Base-by-base conservation (phyloP, 1,140 invertebrate species). In the Sminthurides bifidus region DNA sequence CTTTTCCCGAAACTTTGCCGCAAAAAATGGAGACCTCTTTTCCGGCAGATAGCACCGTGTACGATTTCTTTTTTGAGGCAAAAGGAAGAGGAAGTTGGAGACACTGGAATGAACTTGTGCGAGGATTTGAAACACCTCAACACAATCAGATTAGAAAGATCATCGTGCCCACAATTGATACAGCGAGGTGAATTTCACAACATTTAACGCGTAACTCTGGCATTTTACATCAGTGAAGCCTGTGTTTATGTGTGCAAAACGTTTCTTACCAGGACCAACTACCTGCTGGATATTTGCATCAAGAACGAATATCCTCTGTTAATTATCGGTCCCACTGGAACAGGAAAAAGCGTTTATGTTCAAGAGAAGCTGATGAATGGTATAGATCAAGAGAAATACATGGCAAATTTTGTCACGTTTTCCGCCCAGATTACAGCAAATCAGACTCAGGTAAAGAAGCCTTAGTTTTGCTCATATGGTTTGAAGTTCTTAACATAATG, bases 341-440 rank as follows among this genome's bases (percentile, higher is more conserved):
- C 91, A 0, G 91, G 91, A 0, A 96, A 96, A 73, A 91, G 81
- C 61, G 84, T 85, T 61, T 93, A 91, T 66, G 78, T 92, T 10
- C 83, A 90, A 74, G 83, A 93, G 67, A 79, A 85, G 66, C 72
- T 93, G 56, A 83, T 89, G 78, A 84, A 84, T 66, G 79, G 80
- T 63, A 68, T 92, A 17, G 74, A 81, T 59, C 77, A 83, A 59
- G 78, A 87, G 1, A 68, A 77, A 37, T 92, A 79, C 66, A 79
- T 85, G 44, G 82, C 88, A 1, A 79, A 81, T 30, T 85, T 91
- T 62, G 79, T 93, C 31, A 90, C 86, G 6, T 92, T 95, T 68
- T 92, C 90, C 0, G 85, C 87, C 3, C 85, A 87, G 69, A 92
- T 86, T 4, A 82, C 82, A 2, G 84, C 87, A 0, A 87, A 84